Evolutionary conservation across 2,113 vertebrate species (phyloP).

Genomic region (Haliaeetus leucogaster): DNA sequence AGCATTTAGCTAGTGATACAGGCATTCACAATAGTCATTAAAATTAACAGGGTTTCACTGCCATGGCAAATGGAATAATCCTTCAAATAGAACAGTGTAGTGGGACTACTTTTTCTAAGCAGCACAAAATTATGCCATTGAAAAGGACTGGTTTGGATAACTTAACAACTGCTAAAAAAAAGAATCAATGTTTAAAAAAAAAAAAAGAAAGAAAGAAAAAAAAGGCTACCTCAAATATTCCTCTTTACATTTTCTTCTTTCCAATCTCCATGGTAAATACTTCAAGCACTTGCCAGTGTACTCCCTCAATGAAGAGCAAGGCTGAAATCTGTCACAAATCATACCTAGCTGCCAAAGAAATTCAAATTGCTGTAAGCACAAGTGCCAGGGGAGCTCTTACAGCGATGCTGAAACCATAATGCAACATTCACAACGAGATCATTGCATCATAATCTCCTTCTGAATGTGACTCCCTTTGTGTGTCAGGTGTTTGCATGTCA

Average conservation of each 20-base stretch:
- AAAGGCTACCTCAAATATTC: not conserved
- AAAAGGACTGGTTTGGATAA: not conserved
- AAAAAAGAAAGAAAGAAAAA: not conserved
- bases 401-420: conserved; percentile 66
- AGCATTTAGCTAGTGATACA: not conserved
- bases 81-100: not conserved
- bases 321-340: conserved; percentile 76
- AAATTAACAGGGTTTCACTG: conserved; percentile 11
- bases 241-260: not conserved
- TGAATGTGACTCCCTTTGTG: conserved; percentile 64
- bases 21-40: not conserved
- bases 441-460: conserved; percentile 75
- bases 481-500: conserved; percentile 56
- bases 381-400: conserved; percentile 71
- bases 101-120: not conserved
- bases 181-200: not conserved
- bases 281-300: conserved; percentile 56
- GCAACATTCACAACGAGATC: conserved; percentile 70
- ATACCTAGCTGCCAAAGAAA: conserved; percentile 70
- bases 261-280: conserved; percentile 57
- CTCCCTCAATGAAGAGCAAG: conserved; percentile 62
- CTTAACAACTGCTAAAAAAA: not conserved
- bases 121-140: not conserved
- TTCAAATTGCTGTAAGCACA: conserved; percentile 74
- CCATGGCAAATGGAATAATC: not conserved